Evolutionary conservation across 2,797 vertebrate species (phyloP), one percentile per base, ranked within the genome.

Genomic region (Synaphobranchus kaupii): DNA sequence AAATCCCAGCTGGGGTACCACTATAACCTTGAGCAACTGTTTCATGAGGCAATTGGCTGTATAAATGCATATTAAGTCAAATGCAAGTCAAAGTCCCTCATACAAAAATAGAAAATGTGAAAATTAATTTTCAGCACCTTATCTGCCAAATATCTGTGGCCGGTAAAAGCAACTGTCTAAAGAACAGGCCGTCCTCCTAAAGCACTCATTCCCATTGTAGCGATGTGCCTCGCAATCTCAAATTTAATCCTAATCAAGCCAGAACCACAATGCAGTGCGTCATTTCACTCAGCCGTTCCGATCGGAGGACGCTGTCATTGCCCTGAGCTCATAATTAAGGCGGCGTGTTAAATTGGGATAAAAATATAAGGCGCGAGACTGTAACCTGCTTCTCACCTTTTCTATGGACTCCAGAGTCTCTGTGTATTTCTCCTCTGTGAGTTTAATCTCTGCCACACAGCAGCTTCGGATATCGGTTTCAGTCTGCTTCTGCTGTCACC

Each of bases 391-490:
- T 9, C 95, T 92, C 94, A 97, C 96, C 91, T 96, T 96, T 90
- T 97, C 96, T 52, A 97, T 97, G 0, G 96, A 97, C 90, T 97
- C 96, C 92, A 97, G 87, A 0, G 96, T 97, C 92, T 98, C 98
- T 0, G 98, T 98, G 88, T 99, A 99, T 92, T 97, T 98, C 94
- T 99, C 98, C 90, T 99, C 98, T 0, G 98, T 99, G 93, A 98
- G 98, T 92, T 97, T 98, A 94, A 99, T 99, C 95, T 99, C 98
- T 84, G 95, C 88, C 8, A 99, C 95, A 91, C 98, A 99, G 93
- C 97, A 99, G 93, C 95, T 97, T 25, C 97, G 96, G 83, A 98
- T 95, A 22, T 99, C 98, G 76, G 97, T 95, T 94, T 98, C 98
- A 81, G 91, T 93, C 93, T 94, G 96, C 91, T 97, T 97, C 97